Evolutionary conservation across 1,140 invertebrate species (phyloP), one percentile per base, ranked within the genome.

Genomic region (Zeugodacus cucurbitae): DNA sequence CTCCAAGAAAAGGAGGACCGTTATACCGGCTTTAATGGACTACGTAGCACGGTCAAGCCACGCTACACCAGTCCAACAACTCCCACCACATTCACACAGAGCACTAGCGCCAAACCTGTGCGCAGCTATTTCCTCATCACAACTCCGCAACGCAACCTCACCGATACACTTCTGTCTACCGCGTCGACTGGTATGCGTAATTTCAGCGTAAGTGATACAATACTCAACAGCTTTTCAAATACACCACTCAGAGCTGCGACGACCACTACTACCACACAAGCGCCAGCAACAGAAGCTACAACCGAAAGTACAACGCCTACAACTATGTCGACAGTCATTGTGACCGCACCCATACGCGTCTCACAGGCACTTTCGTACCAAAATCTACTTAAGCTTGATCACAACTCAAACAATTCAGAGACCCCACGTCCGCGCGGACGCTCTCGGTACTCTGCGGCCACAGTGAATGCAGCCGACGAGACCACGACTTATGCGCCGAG

Each of bases 401-500:
- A 78, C 58, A 34, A 44, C 29, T 6, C 37, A 74, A n/a, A 48
- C 1, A 87, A 78, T 41, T 29, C 86, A 1, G 89, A 89, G 26
- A 62, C 57, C n/a, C 87, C 88, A 3, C 89, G 88, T 59, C 87
- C 90, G 3, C 89, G 93, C 1, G 93, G 93, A 0, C 91, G 92
- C 7, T 93, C 92, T 1, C 90, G 91, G 0, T 92, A 92, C 26
- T 93, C 91, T 6, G 90, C 89, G 2, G 90, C 90, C 20, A 92
- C 91, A n/a, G 48, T 86, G 1, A 89, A 87, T 26, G 90, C 92
- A 11, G 88, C 48, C 11, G 91, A 93, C 34, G 92, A 92, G 74
- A 89, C 93, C 26, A 54, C 74, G 20, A 93, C 93, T 0, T 93
- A 92, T 90, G 90, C 93, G 0, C 93, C 93, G 3, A 91, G 90